phyloP scores from a whole-genome alignment of 2,888 invertebrate genomes.

The Drosophila recens region DNA sequence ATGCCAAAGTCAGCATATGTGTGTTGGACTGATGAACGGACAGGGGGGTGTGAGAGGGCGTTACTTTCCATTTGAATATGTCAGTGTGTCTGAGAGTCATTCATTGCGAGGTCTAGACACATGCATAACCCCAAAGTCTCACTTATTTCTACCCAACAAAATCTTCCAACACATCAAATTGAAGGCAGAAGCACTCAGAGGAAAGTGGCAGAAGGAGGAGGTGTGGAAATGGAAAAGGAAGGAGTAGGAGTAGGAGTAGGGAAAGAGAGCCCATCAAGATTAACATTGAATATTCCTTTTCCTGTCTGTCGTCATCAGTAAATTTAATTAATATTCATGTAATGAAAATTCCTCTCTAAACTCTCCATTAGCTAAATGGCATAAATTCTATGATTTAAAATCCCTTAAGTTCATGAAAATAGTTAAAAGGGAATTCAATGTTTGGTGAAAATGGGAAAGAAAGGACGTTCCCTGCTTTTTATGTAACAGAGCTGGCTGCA shows the following conservation, averaged over 20 bases:
- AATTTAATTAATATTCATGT: conserved; percentile 9
- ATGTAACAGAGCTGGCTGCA: neutral
- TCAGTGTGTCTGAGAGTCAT: conserved; percentile 38
- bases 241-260: neutral
- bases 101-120: conserved; percentile 54
- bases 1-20: conserved; percentile 42
- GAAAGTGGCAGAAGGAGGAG: neutral
- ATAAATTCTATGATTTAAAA: neutral
- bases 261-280: conserved; percentile 1
- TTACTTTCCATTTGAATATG: conserved; percentile 48
- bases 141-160: conserved; percentile 15
- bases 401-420: neutral
- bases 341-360: conserved; percentile 1
- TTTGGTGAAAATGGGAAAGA: neutral
- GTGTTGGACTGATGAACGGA: neutral
- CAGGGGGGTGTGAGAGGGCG: conserved; percentile 4
- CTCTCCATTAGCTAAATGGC: neutral
- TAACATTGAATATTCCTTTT: conserved; percentile 10
- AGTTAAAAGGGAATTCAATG: neutral
- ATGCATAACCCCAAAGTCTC: conserved; percentile 31
- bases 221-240: neutral
- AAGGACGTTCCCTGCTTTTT: too few relatives aligned
- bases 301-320: conserved; percentile 3
- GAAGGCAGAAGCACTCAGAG: neutral
- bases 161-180: neutral